Conservation (phyloP, 2,888 invertebrate genomes). For the Criorhina ranunculi region DNA sequence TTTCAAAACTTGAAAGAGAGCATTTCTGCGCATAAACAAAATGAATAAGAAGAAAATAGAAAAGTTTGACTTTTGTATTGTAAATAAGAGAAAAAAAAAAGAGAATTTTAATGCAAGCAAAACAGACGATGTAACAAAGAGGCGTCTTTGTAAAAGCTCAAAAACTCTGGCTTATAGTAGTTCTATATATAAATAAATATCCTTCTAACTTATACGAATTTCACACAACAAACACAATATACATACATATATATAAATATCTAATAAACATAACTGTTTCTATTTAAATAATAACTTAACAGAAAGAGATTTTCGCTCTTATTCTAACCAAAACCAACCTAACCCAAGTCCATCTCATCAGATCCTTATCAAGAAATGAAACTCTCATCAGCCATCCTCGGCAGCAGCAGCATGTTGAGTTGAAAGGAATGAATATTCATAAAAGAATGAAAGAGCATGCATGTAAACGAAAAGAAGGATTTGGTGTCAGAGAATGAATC, state of each 20-base stretch:
- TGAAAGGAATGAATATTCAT: not conserved
- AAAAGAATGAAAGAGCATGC: conserved; percentile 31
- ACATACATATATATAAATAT: conserved; percentile 54
- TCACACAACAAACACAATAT: conserved; percentile 64
- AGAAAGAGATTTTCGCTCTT: conserved; percentile 54
- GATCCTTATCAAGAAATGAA: not conserved
- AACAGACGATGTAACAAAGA: conserved; percentile 33
- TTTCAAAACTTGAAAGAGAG: conserved; percentile 61
- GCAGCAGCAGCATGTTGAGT: conserved; percentile 30
- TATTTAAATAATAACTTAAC: conserved; percentile 60
- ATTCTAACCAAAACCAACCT: conserved; percentile 37
- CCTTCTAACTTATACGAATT: conserved; percentile 71
- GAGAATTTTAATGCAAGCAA: conserved; percentile 38
- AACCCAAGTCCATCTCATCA: conserved; percentile 33
- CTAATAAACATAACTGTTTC: conserved; percentile 66
- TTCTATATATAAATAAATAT: conserved; percentile 62
- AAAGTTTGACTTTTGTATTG: conserved; percentile 75
- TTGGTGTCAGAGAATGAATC: conserved; percentile 51
- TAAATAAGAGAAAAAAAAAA: conserved; percentile 64
- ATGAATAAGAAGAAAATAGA: conserved; percentile 38
- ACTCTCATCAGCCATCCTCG: conserved; percentile 1
- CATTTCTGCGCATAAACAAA: conserved; percentile 60
- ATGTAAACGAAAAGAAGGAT: conserved; percentile 26
- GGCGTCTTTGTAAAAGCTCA: conserved; percentile 72
- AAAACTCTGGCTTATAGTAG: conserved; percentile 76